phyloP scores from a whole-genome alignment of 2,888 invertebrate species.

The Rhopalosiphum nymphaeae region DNA sequence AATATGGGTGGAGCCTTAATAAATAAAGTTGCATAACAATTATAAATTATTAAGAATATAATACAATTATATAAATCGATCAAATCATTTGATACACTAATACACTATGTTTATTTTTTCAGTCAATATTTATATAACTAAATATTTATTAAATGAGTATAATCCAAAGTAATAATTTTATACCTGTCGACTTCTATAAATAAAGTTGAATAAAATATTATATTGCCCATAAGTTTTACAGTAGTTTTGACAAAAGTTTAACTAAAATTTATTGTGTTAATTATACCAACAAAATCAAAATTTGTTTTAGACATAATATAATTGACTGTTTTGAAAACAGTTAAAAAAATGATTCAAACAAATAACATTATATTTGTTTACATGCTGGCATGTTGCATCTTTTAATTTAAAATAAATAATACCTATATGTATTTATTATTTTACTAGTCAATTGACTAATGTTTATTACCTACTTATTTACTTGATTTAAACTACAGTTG shows the following conservation, averaged over 20 bases:
- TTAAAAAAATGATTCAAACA: background rate
- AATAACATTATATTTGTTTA: background rate
- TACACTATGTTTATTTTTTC: background rate
- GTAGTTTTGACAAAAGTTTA: background rate
- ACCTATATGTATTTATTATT: background rate
- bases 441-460: background rate
- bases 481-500: background rate
- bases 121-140: background rate
- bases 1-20: background rate
- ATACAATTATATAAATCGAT: background rate
- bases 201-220: background rate
- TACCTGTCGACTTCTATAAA: background rate
- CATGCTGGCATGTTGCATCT: background rate
- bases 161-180: background rate
- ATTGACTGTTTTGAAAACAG: background rate
- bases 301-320: background rate
- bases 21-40: background rate
- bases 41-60: background rate
- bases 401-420: background rate
- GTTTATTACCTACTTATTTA: background rate
- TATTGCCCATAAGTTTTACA: background rate
- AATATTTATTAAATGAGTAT: background rate
- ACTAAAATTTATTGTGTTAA: background rate
- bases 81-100: background rate
- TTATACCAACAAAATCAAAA: background rate